These are phyloP conservation scores for Nothoprocta perdicaria DNA, from an alignment of 2,113 vertebrate species.

Conservation along the genomic window DNA sequence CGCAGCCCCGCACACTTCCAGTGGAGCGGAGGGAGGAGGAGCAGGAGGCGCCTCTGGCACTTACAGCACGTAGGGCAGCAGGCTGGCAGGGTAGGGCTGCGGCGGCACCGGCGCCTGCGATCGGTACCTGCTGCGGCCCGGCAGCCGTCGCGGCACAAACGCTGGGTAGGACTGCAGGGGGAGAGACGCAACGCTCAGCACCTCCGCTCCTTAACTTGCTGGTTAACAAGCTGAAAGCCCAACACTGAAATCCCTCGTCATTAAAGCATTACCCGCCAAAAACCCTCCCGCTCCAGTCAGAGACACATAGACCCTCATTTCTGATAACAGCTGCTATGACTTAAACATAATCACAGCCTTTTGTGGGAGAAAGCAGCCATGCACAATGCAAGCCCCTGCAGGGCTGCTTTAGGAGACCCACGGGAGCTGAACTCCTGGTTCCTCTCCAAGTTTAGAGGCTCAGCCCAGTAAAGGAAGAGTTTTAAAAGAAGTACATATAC, in stretches of 20 bases:
- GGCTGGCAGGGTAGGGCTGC: constrained; percentile 93
- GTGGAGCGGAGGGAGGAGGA: too few species aligned
- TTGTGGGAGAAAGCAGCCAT: background rate
- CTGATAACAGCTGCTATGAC: background rate
- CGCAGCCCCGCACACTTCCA: too few species aligned
- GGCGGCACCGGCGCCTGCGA: constrained; percentile 92
- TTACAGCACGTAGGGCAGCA: constrained; percentile 97
- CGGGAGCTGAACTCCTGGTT: background rate
- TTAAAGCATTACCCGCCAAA: background rate
- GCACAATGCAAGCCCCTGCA: background rate
- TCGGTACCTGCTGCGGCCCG: constrained; percentile 90
- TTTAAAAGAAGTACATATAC: too few species aligned
- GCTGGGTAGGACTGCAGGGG: constrained; percentile 89
- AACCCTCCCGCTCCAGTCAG: background rate
- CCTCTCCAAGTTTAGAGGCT: background rate
- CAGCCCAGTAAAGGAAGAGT: background rate
- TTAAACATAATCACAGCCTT: background rate
- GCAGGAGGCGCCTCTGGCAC: background rate
- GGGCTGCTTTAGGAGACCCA: background rate
- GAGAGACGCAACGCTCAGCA: constrained; percentile 43
- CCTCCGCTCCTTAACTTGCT: too few species aligned
- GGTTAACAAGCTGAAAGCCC: background rate
- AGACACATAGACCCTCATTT: background rate
- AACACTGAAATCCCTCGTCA: background rate
- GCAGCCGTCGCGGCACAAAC: constrained; percentile 93